phyloP scores from a whole-genome alignment of 2,113 vertebrate genomes.

The Diphyllodes magnificus region DNA sequence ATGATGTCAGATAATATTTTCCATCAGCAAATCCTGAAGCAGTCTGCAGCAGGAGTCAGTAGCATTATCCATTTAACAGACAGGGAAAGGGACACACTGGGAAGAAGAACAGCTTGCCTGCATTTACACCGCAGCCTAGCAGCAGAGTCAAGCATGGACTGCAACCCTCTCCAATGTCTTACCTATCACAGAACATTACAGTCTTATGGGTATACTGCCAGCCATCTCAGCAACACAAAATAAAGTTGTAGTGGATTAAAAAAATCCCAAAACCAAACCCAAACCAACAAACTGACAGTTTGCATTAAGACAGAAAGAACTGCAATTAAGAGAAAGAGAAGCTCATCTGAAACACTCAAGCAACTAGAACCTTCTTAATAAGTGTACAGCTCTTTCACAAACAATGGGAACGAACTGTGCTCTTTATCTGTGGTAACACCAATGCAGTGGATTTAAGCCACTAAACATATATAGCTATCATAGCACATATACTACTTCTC shows the following conservation, averaged over 20 bases:
- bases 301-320: not conserved
- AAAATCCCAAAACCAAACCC: not conserved
- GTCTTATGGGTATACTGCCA: not conserved
- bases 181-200: not conserved
- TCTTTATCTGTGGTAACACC: not conserved
- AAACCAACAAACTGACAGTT: not conserved
- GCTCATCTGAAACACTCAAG: not conserved
- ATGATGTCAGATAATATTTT: not conserved
- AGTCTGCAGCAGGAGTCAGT: not conserved
- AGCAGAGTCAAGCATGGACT: not conserved
- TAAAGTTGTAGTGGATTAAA: not conserved
- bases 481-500: not conserved
- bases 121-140: not conserved
- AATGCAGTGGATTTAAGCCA: not conserved
- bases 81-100: rapidly evolving
- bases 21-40: not conserved
- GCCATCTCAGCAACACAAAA: not conserved
- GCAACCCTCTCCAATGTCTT: not conserved
- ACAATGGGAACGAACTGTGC: not conserved
- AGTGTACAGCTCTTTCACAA: not conserved
- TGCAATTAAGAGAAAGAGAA: not conserved
- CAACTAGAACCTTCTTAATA: not conserved
- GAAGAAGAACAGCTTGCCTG: not conserved
- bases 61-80: not conserved
- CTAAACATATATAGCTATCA: too few relatives aligned